These are phyloP conservation scores for Acrossocheilus wenchowensis DNA, from an alignment of 2,797 vertebrate species.

Conservation along the genomic window DNA sequence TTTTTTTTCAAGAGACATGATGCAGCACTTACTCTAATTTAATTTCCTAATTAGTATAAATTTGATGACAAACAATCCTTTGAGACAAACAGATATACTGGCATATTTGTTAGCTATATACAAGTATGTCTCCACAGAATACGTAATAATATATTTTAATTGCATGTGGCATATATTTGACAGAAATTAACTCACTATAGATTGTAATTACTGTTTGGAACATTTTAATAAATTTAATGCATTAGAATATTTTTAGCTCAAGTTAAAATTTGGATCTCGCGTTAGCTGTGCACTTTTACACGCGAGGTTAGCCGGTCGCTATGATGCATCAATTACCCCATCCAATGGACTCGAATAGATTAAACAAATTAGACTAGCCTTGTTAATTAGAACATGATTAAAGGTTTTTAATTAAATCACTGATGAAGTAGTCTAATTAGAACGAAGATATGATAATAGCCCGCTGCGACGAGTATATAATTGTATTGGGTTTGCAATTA, in stretches of 20 bases:
- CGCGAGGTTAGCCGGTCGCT: slow-evolving; percentile 68
- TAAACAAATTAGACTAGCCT: slow-evolving; percentile 87
- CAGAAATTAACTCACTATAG: not conserved
- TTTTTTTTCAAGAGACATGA: not conserved
- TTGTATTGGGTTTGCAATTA: slow-evolving; percentile 78
- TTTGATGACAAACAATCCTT: not conserved
- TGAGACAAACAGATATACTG: not conserved
- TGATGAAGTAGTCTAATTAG: slow-evolving; percentile 89
- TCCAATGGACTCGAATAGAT: slow-evolving; percentile 81
- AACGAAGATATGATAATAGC: slow-evolving; percentile 88
- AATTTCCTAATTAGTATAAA: not conserved
- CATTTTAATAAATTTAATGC: not conserved
- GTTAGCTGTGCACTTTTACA: slow-evolving; percentile 9
- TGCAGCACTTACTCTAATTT: not conserved
- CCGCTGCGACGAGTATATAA: slow-evolving; percentile 78
- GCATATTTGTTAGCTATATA: not conserved
- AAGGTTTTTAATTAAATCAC: slow-evolving; percentile 90
- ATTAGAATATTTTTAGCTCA: not conserved
- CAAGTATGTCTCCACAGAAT: not conserved
- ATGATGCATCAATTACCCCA: slow-evolving; percentile 79
- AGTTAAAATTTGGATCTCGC: not conserved
- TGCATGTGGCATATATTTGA: not conserved
- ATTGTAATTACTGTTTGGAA: not conserved
- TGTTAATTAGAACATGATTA: slow-evolving; percentile 94
- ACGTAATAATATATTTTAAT: not conserved